Percentiles rank a stretch among this genome's conserved stretches.
These are phyloP conservation scores for Scatophagus argus DNA, from an alignment of 2,113 vertebrate species.

Conservation along the genomic window DNA sequence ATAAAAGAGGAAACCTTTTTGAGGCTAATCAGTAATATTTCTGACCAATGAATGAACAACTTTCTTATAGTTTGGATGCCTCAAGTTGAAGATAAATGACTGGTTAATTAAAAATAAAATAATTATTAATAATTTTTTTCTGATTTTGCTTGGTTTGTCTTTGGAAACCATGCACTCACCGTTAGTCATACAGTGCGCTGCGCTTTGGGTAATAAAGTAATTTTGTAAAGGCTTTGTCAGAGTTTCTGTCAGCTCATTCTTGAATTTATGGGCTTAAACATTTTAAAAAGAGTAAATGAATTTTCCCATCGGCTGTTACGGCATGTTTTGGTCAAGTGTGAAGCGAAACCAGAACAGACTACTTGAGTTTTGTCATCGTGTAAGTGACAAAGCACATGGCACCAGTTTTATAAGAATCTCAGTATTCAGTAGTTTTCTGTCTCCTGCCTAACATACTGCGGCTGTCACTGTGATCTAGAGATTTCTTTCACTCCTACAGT, in stretches of 20 bases:
- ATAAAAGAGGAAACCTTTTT: too few relatives aligned
- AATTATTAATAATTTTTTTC: slow-evolving; percentile 18
- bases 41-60: too few relatives aligned
- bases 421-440: not conserved
- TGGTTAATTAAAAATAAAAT: slow-evolving; percentile 37
- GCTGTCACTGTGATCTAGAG: not conserved
- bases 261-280: not conserved
- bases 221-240: slow-evolving; percentile 11
- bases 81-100: slow-evolving; percentile 30
- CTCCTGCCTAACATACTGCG: not conserved
- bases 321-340: not conserved
- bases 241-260: not conserved
- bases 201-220: slow-evolving; percentile 27
- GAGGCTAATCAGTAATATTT: too few relatives aligned
- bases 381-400: not conserved
- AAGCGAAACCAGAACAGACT: too few relatives aligned
- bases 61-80: not conserved
- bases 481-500: not conserved
- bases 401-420: not conserved
- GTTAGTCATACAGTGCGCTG: slow-evolving; percentile 37
- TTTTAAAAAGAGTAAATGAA: not conserved
- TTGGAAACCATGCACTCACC: slow-evolving; percentile 17
- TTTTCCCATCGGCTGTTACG: not conserved
- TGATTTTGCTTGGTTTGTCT: slow-evolving; percentile 49
- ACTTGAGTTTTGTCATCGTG: too few relatives aligned